Evolutionary conservation across 64 coral and sea anemone species (phyloP).

Genomic region (Stichodactyla mertensii): DNA sequence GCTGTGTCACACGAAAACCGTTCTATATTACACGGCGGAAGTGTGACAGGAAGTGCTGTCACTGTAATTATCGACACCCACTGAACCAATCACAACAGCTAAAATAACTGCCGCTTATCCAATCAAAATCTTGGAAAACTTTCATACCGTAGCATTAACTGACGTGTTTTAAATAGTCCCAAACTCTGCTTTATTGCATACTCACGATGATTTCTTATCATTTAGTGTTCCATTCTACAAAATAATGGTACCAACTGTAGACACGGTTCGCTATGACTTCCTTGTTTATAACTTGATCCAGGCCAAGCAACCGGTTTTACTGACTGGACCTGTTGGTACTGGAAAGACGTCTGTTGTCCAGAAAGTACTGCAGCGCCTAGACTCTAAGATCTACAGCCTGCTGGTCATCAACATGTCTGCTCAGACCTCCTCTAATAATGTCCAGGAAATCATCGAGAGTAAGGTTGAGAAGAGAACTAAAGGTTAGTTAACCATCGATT

Average conservation of each 20-base stretch:
- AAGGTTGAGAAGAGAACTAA: conserved; percentile 98
- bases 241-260: conserved; percentile 97
- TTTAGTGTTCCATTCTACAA: conserved; percentile 96
- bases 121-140: no score
- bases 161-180: no score
- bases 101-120: no score
- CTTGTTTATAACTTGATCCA: conserved; percentile 95
- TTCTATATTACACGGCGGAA: no score
- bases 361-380: conserved; percentile 86
- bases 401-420: conserved; percentile 95
- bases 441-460: conserved; percentile 98
- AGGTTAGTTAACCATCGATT: conserved; percentile 32
- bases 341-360: conserved; percentile 95
- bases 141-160: no score
- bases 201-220: background rate
- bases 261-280: conserved; percentile 98
- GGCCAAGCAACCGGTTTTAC: conserved; percentile 86
- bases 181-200: background rate
- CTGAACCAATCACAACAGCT: no score
- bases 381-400: conserved; percentile 87
- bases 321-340: conserved; percentile 91
- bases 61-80: no score
- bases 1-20: no score
- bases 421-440: conserved; percentile 93
- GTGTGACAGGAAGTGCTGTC: no score